These are phyloP conservation scores for Amblyjoppa proteus DNA, from an alignment of 2,888 invertebrate genomes.

Conservation along the genomic window DNA sequence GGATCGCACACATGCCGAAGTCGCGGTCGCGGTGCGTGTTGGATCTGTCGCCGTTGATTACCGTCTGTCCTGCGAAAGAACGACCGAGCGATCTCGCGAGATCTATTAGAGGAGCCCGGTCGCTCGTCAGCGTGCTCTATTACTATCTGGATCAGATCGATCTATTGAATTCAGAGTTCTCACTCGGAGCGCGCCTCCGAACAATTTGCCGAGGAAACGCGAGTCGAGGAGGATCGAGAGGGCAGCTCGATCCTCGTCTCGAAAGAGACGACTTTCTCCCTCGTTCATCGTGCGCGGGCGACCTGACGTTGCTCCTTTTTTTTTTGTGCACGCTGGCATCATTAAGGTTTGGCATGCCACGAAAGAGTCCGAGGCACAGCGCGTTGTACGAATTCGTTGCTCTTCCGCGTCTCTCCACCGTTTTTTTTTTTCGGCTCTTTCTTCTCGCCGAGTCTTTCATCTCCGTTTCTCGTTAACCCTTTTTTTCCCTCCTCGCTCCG, in stretches of 20 bases:
- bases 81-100: constrained; percentile 30
- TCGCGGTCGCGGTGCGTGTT: constrained; percentile 29
- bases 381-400: constrained; percentile 52
- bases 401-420: constrained; percentile 26
- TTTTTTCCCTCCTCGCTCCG: not conserved
- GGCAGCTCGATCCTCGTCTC: constrained; percentile 17
- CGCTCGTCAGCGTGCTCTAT: not conserved
- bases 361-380: constrained; percentile 46
- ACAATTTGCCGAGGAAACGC: constrained; percentile 32
- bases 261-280: constrained; percentile 57
- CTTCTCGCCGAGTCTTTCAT: constrained; percentile 31
- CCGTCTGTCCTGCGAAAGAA: constrained; percentile 17
- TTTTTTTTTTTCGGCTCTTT: constrained; percentile 10
- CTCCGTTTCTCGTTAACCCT: constrained; percentile 12
- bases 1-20: constrained; percentile 53
- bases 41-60: constrained; percentile 20
- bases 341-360: constrained; percentile 59
- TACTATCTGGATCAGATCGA: constrained; percentile 34
- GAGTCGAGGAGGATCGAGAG: constrained; percentile 13
- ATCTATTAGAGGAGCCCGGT: constrained; percentile 7
- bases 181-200: constrained; percentile 28
- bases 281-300: constrained; percentile 47
- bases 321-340: constrained; percentile 54
- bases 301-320: constrained; percentile 50
- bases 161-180: constrained; percentile 39